A percentile compares a stretch with the other conserved stretches of the same genome.
Conservation (phyloP, 2,113 vertebrate genomes). For the Aldabrachelys gigantea region DNA sequence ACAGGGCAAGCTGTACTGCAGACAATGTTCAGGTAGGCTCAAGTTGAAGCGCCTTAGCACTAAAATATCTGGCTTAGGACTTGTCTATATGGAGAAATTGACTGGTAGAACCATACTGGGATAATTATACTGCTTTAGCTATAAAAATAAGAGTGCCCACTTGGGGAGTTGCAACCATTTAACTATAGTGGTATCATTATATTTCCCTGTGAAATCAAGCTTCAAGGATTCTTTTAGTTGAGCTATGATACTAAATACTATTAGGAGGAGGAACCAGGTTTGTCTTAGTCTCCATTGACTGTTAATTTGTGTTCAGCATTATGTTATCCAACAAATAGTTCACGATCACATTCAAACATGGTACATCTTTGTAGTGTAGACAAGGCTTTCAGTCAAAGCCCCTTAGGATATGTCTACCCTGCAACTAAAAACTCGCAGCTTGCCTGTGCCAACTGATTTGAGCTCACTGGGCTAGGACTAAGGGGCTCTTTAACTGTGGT, state of each 20-base stretch:
- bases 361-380: neutral
- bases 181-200: neutral
- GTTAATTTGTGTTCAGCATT: neutral
- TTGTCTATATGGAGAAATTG: neutral
- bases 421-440: neutral
- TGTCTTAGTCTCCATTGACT: neutral
- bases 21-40: neutral
- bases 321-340: neutral
- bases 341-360: neutral
- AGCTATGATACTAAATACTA: neutral
- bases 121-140: neutral
- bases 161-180: neutral
- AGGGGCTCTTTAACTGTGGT: neutral
- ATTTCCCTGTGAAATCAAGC: neutral
- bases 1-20: neutral
- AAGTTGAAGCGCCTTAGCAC: neutral
- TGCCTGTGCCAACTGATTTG: neutral
- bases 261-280: neutral
- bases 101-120: neutral
- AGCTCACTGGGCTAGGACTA: neutral
- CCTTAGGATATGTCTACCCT: neutral
- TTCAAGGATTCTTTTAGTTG: neutral
- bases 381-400: neutral
- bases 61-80: neutral
- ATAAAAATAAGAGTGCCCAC: neutral